Evolutionary conservation across 2,113 vertebrate genomes (phyloP).

Genomic region (Rhombomys opimus): DNA sequence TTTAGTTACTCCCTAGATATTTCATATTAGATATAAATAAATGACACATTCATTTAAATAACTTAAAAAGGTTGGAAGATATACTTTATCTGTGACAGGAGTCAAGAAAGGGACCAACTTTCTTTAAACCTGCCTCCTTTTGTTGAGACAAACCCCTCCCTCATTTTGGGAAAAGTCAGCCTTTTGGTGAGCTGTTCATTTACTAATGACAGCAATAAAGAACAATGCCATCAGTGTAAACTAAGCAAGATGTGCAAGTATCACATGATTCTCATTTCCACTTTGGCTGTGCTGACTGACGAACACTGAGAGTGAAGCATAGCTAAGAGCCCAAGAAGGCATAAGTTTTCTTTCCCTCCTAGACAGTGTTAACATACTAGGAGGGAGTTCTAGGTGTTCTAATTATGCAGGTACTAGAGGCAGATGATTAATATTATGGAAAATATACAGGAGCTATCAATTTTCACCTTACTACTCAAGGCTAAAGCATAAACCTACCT

Average conservation of each 20-base stretch:
- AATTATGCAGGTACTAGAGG: conserved; percentile 25
- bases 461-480: conserved; percentile 21
- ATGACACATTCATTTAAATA: conserved; percentile 66
- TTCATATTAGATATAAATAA: conserved; percentile 74
- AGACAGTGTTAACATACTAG: neutral
- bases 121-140: conserved; percentile 44
- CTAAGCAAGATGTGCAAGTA: neutral
- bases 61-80: conserved; percentile 69
- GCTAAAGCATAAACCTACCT: conserved; percentile 22
- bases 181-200: neutral
- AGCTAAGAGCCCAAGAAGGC: neutral
- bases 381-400: neutral
- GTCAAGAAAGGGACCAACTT: conserved; percentile 14
- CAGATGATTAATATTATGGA: conserved; percentile 16
- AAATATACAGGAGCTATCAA: neutral
- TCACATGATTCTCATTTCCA: neutral
- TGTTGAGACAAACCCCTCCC: neutral
- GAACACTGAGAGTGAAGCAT: neutral
- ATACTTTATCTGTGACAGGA: conserved; percentile 68
- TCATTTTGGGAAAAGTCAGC: neutral
- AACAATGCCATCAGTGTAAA: neutral
- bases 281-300: neutral
- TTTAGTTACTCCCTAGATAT: conserved; percentile 74
- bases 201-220: neutral
- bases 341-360: neutral